Evolutionary conservation across 2,888 invertebrate genomes (phyloP).

Genomic region (Lepeophtheirus nordmannii): DNA sequence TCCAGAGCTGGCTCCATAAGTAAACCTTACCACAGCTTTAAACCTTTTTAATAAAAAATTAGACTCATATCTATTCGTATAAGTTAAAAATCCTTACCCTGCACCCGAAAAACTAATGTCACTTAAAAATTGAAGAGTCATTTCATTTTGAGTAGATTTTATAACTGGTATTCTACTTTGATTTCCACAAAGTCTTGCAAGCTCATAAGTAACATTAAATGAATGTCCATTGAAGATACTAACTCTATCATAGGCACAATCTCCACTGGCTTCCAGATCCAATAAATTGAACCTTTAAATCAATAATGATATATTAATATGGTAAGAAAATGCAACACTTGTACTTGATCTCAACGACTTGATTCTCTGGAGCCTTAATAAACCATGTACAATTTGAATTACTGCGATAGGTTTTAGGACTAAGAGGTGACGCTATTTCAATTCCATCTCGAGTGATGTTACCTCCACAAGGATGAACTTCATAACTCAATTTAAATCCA

Average conservation of each 20-base stretch:
- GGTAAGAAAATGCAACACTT: background rate
- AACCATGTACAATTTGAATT: constrained; percentile 17
- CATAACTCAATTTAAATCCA: constrained; percentile 5
- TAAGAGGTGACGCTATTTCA: constrained; percentile 1
- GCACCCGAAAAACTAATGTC: background rate
- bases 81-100: background rate
- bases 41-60: background rate
- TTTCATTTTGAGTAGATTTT: background rate
- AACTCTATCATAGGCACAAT: background rate
- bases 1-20: constrained; percentile 16
- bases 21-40: constrained; percentile 7
- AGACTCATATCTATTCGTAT: background rate
- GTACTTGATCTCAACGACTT: constrained; percentile 9
- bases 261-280: constrained; percentile 9
- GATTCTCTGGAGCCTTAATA: constrained; percentile 8
- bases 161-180: background rate
- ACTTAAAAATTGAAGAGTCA: constrained; percentile 6
- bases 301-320: background rate
- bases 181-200: constrained; percentile 10
- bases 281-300: constrained; percentile 1
- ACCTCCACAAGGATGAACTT: constrained; percentile 12
- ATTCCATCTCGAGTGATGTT: background rate
- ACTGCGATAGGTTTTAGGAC: background rate
- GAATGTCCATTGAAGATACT: background rate
- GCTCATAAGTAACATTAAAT: background rate